Conservation (phyloP, 2,888 invertebrate genomes). For the Clunio marinus region DNA sequence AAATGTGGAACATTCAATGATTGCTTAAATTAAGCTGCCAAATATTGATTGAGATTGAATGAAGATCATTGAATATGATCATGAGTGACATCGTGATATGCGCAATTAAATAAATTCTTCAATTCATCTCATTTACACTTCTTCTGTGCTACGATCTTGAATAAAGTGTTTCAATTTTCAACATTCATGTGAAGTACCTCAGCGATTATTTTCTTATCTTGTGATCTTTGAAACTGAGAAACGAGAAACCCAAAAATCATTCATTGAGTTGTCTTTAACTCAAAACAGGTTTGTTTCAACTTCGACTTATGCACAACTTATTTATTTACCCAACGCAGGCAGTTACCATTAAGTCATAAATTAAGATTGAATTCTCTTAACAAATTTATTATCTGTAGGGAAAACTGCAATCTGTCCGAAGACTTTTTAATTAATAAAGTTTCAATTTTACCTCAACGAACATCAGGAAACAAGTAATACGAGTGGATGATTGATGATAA, state of each 20-base stretch:
- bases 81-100: not conserved
- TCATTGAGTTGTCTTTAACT: constrained; percentile 6
- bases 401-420: not conserved
- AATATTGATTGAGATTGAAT: not conserved
- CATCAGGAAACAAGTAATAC: not conserved
- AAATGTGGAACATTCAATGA: no score
- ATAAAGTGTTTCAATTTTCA: not conserved
- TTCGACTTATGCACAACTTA: not conserved
- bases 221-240: not conserved
- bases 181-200: not conserved
- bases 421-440: constrained; percentile 20
- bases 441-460: not conserved
- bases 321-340: constrained; percentile 4
- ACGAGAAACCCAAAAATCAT: not conserved
- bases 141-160: not conserved
- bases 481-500: constrained; percentile 18
- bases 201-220: not conserved
- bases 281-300: not conserved
- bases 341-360: constrained; percentile 26
- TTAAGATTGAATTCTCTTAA: constrained; percentile 4
- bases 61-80: constrained; percentile 11
- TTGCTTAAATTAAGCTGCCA: not conserved
- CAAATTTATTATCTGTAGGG: constrained; percentile 12
- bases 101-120: not conserved
- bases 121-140: not conserved